Base-by-base conservation (phyloP, 2,113 vertebrate genomes). In the Festucalex cinctus region DNA sequence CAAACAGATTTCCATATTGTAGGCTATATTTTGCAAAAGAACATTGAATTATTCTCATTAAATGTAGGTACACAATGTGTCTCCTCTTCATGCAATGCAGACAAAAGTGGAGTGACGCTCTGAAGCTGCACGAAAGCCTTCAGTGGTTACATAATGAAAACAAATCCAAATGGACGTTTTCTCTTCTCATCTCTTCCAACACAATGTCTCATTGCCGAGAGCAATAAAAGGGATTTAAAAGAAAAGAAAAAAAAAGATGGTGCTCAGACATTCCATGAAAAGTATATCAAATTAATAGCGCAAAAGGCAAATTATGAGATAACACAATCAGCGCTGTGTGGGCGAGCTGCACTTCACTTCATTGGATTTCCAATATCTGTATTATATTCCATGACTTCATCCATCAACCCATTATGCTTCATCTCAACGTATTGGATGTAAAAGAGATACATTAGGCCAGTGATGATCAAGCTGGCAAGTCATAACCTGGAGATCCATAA, bases 141-240 rank as follows among this genome's bases (percentile, higher is more conserved):
- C 43, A 62, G 57, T 69, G 71, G 62, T 67, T 77, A 76, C 32
- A 32, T 74, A 74, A 80, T 41, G 17, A 0, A 12, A 58, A 28
- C 58, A 26, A 60, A n/a, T 39, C 9, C 58, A 60, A 37, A 59
- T 36, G 9, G 19, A 37, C 57, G 5, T 20, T 37, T 60, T 60
- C 35, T n/a, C 58, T 17, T 57, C 26, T 57, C 54, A 57, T 57
- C 24, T 57, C 26, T 16, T 32, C 19, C 26, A 32, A 26, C 54
- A 17, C 54, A 57, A 60, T 60, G 58, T 37, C 35, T 60, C 35
- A 22, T 39, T 60, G 58, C 19, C 35, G n/a, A 60, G 20, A n/a
- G 8, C 58, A 37, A 37, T n/a, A 20, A 37, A n/a, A 10, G 24
- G 26, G 22, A 12, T 24, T n/a, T n/a, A n/a, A n/a, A n/a, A n/a